Evolutionary conservation across 2,113 vertebrate species (phyloP).

Genomic region (Ophthalmolycus amberensis): DNA sequence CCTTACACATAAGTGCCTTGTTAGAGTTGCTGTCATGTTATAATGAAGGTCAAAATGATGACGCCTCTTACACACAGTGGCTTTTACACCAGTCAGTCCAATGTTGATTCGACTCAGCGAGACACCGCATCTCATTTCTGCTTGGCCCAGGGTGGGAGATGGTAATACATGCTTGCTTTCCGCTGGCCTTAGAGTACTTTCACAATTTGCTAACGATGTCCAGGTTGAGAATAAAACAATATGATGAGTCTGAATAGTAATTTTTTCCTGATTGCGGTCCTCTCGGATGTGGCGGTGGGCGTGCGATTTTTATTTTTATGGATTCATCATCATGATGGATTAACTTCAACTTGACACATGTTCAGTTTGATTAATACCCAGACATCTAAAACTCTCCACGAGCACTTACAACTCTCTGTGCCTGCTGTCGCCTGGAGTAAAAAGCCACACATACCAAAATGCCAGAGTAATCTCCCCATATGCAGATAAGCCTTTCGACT

Average conservation of each 20-base stretch:
- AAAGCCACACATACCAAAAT: background rate
- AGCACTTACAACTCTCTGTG: background rate
- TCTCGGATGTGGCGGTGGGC: background rate
- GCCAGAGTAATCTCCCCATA: background rate
- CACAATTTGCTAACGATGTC: background rate
- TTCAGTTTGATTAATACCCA: background rate
- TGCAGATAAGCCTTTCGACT: background rate
- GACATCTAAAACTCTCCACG: background rate
- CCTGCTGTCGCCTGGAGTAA: background rate
- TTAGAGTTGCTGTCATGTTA: background rate
- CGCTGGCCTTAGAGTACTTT: background rate
- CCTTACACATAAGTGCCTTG: background rate
- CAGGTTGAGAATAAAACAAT: background rate
- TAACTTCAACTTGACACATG: background rate
- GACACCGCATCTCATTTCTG: constrained; percentile 10
- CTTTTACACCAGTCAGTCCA: too few species aligned
- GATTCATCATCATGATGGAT: background rate
- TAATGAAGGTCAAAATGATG: background rate
- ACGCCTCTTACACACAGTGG: too few species aligned
- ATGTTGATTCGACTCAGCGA: background rate
- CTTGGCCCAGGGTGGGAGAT: background rate
- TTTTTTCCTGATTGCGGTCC: background rate
- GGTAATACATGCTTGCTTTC: background rate
- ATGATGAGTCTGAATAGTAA: background rate
- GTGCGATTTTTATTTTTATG: background rate